Evolutionary conservation across 1,140 invertebrate species (phyloP).

Genomic region (Semibalanus balanoides): DNA sequence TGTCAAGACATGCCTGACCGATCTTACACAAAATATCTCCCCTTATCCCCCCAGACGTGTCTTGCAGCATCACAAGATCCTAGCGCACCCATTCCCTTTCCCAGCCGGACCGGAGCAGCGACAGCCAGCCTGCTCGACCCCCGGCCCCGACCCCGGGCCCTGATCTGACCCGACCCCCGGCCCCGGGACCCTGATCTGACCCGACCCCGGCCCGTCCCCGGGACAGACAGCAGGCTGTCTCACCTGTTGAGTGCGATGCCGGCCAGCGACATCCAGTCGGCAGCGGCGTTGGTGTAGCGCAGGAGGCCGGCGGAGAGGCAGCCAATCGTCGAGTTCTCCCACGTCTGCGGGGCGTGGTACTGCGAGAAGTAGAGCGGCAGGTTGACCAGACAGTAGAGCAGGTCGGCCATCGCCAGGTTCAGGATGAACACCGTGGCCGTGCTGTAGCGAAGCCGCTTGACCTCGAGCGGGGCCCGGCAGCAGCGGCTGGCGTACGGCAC

Average conservation of each 20-base stretch:
- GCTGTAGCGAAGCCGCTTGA: neutral
- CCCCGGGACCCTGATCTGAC: no score
- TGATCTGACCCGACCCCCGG: no score
- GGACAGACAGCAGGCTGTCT: neutral
- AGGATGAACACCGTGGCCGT: constrained; percentile 19
- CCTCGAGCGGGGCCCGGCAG: neutral
- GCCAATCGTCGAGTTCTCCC: neutral
- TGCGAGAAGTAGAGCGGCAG: constrained; percentile 14
- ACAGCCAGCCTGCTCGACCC: no score
- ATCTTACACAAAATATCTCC: no score
- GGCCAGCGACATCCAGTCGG: constrained; percentile 16
- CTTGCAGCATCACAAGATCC: no score
- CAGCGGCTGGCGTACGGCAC: constrained; percentile 6
- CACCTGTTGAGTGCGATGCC: constrained; percentile 9
- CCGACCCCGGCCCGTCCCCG: no score
- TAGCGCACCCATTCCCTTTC: no score
- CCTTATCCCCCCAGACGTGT: no score
- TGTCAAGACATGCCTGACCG: no score
- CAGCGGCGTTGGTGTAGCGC: constrained; percentile 17
- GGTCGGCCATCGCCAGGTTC: constrained; percentile 19
- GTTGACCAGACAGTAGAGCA: constrained; percentile 18
- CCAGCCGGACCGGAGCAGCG: no score
- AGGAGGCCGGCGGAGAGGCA: constrained; percentile 14
- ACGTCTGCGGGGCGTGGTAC: neutral
- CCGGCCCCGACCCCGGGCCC: no score